Percentiles rank a stretch among this genome's conserved stretches.
phyloP scores from a whole-genome alignment of 2,113 vertebrate genomes.

The Phodopus roborovskii region DNA sequence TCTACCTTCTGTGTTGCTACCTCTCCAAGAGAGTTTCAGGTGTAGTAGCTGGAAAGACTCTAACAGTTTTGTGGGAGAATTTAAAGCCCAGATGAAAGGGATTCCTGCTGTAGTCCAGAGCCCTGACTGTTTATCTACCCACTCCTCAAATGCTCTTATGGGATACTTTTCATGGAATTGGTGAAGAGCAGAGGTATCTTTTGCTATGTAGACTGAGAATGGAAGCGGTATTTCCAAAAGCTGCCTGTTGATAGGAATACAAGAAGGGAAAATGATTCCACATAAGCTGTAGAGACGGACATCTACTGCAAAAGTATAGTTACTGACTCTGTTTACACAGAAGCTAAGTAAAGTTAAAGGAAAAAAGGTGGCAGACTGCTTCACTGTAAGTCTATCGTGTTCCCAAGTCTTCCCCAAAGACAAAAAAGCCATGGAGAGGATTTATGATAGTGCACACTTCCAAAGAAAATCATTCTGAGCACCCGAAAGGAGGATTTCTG shows the following conservation, averaged over 20 bases:
- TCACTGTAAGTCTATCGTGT: not conserved
- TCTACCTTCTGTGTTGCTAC: not conserved
- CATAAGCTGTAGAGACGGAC: too few relatives aligned
- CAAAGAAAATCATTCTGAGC: conserved; percentile 51
- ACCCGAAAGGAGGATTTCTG: conserved; percentile 40
- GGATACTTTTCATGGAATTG: not conserved
- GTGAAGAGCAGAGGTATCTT: not conserved
- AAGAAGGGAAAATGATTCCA: not conserved
- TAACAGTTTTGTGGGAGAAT: not conserved
- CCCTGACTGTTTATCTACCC: not conserved
- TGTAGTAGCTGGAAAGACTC: not conserved
- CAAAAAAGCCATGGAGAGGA: conserved; percentile 5
- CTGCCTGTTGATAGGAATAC: not conserved
- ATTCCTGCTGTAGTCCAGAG: not conserved
- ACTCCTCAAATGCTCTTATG: not conserved
- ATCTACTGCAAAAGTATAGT: not conserved
- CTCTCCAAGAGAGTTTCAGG: not conserved
- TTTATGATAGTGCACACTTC: conserved; percentile 39
- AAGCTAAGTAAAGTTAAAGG: not conserved
- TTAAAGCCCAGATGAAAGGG: not conserved
- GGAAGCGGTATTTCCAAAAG: not conserved
- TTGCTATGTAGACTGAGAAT: not conserved
- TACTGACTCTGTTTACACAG: not conserved
- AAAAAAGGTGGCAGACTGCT: not conserved
- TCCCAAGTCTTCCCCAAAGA: not conserved